phyloP scores from a whole-genome alignment of 2,888 invertebrate genomes.

The Antitype chi region DNA sequence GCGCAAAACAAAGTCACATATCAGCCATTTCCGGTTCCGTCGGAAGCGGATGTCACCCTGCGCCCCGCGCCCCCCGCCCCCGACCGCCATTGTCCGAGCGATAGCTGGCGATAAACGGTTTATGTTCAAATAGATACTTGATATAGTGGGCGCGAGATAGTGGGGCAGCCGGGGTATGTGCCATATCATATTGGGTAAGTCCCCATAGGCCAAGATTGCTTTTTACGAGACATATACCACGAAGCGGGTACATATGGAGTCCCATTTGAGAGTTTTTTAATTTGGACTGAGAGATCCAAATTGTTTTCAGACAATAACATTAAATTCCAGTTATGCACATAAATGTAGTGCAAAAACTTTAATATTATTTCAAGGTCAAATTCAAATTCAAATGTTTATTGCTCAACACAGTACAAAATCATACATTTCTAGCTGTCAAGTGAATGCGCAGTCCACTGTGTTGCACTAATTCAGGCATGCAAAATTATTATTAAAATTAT shows the following conservation, averaged over 20 bases:
- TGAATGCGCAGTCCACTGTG: no score
- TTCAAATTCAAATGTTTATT: no score
- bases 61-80: slow-evolving; percentile 24
- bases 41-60: slow-evolving; percentile 75
- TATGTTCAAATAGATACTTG: slow-evolving; percentile 71
- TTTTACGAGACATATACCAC: background rate
- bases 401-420: no score
- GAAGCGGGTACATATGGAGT: background rate
- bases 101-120: slow-evolving; percentile 71
- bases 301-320: background rate
- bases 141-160: slow-evolving; percentile 56
- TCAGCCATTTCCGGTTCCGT: slow-evolving; percentile 78
- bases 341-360: background rate
- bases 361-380: background rate
- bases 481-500: no score
- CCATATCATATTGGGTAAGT: background rate
- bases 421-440: no score
- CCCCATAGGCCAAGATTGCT: background rate
- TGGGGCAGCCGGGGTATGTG: background rate
- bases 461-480: no score
- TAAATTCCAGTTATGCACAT: background rate
- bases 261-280: background rate
- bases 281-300: background rate
- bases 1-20: slow-evolving; percentile 82
- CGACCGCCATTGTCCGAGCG: slow-evolving; percentile 66